Conservation (phyloP, 2,797 vertebrate species). For the Botia almorhae region DNA sequence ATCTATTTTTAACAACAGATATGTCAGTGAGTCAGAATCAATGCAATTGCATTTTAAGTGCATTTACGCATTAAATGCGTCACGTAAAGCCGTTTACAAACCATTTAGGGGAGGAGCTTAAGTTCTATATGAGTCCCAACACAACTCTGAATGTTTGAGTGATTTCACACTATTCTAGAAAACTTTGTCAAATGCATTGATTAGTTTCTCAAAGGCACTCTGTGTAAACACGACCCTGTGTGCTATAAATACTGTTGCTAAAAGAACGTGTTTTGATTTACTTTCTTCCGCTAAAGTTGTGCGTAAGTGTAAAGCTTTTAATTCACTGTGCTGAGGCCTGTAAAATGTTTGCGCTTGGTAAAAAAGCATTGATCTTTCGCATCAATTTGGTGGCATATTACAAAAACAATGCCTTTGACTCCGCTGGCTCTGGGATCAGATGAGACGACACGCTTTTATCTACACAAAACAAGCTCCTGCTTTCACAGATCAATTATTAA, state of each 20-base stretch:
- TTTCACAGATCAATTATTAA: conserved; percentile 56
- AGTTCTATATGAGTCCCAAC: neutral
- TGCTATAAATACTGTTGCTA: neutral
- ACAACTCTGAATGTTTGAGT: neutral
- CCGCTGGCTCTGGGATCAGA: conserved; percentile 44
- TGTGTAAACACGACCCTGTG: neutral
- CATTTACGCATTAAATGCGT: neutral
- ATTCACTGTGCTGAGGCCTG: conserved; percentile 10
- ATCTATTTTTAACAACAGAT: neutral
- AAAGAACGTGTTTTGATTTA: neutral
- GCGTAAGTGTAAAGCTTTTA: conserved; percentile 22
- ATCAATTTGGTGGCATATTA: conserved; percentile 52
- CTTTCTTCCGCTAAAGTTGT: neutral
- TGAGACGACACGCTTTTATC: conserved; percentile 47
- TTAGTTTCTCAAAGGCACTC: neutral
- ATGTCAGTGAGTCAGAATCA: neutral
- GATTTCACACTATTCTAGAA: neutral
- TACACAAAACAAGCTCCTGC: conserved; percentile 35
- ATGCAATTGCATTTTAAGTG: neutral
- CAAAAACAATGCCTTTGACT: conserved; percentile 47
- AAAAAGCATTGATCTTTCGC: conserved; percentile 53
- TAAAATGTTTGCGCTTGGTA: conserved; percentile 38
- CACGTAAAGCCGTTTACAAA: neutral
- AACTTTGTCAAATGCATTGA: neutral
- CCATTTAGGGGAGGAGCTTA: neutral